Conservation (phyloP, 2,888 invertebrate species). For the Cordilura impudica region DNA sequence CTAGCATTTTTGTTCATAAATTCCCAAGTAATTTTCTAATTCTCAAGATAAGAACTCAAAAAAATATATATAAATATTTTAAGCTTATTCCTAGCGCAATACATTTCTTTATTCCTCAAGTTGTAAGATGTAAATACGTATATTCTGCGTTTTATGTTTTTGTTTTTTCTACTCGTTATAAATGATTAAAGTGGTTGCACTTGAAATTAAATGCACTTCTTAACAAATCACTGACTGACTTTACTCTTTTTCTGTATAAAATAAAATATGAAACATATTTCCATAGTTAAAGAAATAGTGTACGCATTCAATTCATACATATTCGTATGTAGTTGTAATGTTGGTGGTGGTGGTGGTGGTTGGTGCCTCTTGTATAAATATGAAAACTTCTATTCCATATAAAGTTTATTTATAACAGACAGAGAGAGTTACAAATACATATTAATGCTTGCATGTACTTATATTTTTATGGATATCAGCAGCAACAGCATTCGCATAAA, state of each 20-base stretch:
- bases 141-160: slow-evolving; percentile 16
- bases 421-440: not conserved
- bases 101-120: not conserved
- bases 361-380: not conserved
- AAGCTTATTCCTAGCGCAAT: too few relatives aligned
- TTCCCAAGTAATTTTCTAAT: not conserved
- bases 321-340: too few relatives aligned
- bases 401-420: not conserved
- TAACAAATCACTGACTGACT: not conserved
- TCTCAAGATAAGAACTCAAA: not conserved
- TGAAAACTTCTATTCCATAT: not conserved
- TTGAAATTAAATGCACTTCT: slow-evolving; percentile 60
- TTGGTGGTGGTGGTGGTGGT: not conserved
- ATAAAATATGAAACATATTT: not conserved
- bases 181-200: slow-evolving; percentile 60
- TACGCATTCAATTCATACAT: too few relatives aligned
- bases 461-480: not conserved
- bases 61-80: not conserved
- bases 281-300: too few relatives aligned
- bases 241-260: not conserved
- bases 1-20: not conserved
- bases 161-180: slow-evolving; percentile 36
- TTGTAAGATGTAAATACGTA: not conserved
- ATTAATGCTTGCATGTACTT: not conserved
- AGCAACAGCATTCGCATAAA: too few relatives aligned